Conservation (phyloP, 2,888 invertebrate species). For the Trissolcus japonicus region DNA sequence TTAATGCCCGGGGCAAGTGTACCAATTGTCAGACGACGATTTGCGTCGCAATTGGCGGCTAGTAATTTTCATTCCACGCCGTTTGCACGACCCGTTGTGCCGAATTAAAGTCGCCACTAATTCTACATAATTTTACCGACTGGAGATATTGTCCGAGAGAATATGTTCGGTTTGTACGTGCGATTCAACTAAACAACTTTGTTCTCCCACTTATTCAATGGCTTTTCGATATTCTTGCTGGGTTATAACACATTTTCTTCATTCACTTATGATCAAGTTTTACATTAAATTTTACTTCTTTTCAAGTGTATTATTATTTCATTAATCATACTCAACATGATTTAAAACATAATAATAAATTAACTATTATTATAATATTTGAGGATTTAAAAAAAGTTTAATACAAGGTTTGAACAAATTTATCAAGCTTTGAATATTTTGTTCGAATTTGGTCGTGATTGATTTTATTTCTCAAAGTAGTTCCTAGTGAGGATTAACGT, state of each 20-base stretch:
- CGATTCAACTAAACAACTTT: conserved; percentile 20
- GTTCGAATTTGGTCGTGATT: neutral
- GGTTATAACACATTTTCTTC: neutral
- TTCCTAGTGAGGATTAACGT: neutral
- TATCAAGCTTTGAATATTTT: too few species aligned
- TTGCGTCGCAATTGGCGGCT: conserved; percentile 66
- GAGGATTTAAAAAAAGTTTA: too few species aligned
- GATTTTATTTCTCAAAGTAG: neutral
- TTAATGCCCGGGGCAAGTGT: conserved; percentile 65
- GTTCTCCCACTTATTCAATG: neutral
- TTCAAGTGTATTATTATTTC: too few species aligned
- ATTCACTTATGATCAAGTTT: too few species aligned
- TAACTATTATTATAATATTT: too few species aligned
- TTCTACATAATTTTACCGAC: conserved; percentile 57
- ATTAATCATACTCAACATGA: too few species aligned
- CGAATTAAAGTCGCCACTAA: conserved; percentile 58
- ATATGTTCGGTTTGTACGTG: conserved; percentile 40
- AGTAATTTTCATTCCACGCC: conserved; percentile 63
- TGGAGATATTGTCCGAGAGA: conserved; percentile 38
- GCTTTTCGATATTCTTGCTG: neutral
- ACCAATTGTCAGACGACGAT: conserved; percentile 69
- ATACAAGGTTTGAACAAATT: too few species aligned
- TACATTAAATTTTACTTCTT: too few species aligned
- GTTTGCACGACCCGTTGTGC: conserved; percentile 59
- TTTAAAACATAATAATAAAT: too few species aligned